These are phyloP conservation scores for Polyodon spathula DNA, from an alignment of 2,113 vertebrate genomes.

Conservation along the genomic window DNA sequence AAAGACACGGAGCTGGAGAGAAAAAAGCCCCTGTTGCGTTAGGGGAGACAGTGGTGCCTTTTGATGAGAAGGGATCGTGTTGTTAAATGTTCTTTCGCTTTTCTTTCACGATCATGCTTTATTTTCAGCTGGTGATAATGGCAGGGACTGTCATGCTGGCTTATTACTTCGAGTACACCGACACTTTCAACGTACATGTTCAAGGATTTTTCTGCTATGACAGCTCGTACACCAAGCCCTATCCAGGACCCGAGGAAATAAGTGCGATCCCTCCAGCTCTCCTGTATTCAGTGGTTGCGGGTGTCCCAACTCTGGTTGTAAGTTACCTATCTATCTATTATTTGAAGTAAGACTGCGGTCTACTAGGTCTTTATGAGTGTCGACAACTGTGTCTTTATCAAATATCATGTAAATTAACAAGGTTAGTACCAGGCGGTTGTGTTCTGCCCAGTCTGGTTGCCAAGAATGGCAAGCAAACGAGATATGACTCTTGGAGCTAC, in stretches of 20 bases:
- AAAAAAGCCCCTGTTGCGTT: constrained; percentile 19
- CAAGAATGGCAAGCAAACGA: too few species aligned
- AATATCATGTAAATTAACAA: too few species aligned
- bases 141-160: constrained; percentile 74
- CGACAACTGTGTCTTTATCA: too few species aligned
- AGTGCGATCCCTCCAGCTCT: constrained; percentile 67
- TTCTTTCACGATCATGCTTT: constrained; percentile 63
- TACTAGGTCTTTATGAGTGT: too few species aligned
- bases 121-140: constrained; percentile 80
- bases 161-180: constrained; percentile 76
- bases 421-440: too few species aligned
- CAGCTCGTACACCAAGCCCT: constrained; percentile 67
- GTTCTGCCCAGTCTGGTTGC: too few species aligned
- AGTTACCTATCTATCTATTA: constrained; percentile 26
- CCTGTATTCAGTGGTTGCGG: constrained; percentile 66
- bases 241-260: constrained; percentile 67
- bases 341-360: background rate
- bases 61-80: constrained; percentile 15
- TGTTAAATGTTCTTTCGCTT: constrained; percentile 26
- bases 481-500: too few species aligned
- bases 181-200: constrained; percentile 71
- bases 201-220: constrained; percentile 79
- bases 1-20: constrained; percentile 41
- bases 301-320: constrained; percentile 67
- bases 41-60: constrained; percentile 20